A percentile compares a stretch with the other conserved stretches of the same genome.
Conservation (phyloP, 2,797 vertebrate genomes). For the Anolis apletophallus region DNA sequence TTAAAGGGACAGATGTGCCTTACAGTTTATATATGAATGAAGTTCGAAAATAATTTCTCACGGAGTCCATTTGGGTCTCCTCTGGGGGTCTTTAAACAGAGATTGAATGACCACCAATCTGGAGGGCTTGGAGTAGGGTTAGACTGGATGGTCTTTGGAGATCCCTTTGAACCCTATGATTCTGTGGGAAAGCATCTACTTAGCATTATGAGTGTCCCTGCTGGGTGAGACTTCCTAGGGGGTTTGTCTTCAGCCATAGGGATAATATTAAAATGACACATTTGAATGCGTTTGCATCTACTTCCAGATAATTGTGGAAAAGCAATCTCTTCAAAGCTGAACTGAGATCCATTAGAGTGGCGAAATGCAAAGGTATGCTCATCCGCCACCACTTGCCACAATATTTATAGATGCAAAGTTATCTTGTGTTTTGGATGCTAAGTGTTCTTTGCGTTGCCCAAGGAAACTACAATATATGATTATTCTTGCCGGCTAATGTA, state of each 20-base stretch:
- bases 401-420: not conserved
- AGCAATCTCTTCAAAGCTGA: not conserved
- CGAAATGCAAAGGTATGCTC: not conserved
- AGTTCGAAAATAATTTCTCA: too few species aligned
- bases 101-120: too few species aligned
- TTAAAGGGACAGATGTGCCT: too few species aligned
- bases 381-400: too few species aligned
- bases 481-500: not conserved
- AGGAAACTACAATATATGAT: not conserved
- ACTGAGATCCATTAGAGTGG: not conserved
- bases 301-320: not conserved
- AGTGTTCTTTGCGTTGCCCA: not conserved
- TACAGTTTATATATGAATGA: too few species aligned
- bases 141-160: too few species aligned
- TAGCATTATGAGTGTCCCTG: not conserved
- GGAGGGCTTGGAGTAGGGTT: too few species aligned
- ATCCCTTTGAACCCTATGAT: too few species aligned
- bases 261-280: not conserved
- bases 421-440: too few species aligned
- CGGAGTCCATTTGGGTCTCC: too few species aligned
- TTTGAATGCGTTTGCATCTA: not conserved
- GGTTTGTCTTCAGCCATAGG: not conserved
- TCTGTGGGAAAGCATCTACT: too few species aligned
- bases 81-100: too few species aligned
- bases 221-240: not conserved